These are phyloP conservation scores for Drosophila virilis DNA, from an alignment of 1,140 invertebrate species.

Conservation along the genomic window DNA sequence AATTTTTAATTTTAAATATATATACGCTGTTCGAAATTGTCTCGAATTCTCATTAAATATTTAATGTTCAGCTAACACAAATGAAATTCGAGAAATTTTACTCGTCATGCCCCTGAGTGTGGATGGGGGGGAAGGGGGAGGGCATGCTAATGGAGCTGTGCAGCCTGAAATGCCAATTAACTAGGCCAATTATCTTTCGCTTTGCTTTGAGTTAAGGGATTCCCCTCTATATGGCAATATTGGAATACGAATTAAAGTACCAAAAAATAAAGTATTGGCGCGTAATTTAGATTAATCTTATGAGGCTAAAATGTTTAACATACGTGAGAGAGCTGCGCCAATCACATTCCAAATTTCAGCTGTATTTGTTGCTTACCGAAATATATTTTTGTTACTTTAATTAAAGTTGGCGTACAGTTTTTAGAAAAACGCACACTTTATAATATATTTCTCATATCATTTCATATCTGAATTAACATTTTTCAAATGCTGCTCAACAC, in stretches of 20 bases:
- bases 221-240: neutral
- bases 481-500: constrained; percentile 31
- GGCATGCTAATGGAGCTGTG: constrained; percentile 57
- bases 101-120: neutral
- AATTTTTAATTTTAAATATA: constrained; percentile 72
- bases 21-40: constrained; percentile 29
- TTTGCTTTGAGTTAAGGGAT: neutral
- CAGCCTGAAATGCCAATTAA: constrained; percentile 56
- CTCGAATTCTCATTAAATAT: constrained; percentile 26
- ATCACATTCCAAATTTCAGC: neutral
- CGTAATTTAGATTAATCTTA: no score
- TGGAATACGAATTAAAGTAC: neutral
- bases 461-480: constrained; percentile 4
- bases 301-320: no score
- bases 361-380: neutral
- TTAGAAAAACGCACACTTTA: no score
- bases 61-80: neutral
- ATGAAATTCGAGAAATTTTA: constrained; percentile 34
- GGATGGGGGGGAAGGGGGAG: neutral
- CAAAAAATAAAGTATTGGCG: neutral
- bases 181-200: neutral
- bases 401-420: neutral
- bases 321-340: neutral
- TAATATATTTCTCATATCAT: neutral
- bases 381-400: neutral